Conservation (phyloP, 2,113 vertebrate species). For the Cricetomys ansorgei region DNA sequence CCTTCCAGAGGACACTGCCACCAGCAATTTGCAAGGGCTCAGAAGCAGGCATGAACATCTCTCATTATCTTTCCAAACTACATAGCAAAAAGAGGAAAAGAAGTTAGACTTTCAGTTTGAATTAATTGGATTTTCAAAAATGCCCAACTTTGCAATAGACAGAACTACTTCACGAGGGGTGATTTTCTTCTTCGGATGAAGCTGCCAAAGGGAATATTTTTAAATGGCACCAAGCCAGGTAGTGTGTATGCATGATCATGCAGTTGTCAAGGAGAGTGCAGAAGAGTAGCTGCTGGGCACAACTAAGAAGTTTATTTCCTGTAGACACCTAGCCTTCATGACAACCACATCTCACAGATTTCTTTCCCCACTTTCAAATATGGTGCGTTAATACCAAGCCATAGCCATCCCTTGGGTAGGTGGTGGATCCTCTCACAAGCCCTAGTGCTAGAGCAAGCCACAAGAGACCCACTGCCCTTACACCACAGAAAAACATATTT, state of each 20-base stretch:
- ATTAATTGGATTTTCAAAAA: constrained; percentile 22
- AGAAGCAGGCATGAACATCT: not conserved
- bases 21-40: not conserved
- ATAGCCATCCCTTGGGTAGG: not conserved
- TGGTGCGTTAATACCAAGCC: not conserved
- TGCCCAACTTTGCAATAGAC: not conserved
- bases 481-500: not conserved
- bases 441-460: not conserved
- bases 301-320: not conserved
- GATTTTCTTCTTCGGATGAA: not conserved
- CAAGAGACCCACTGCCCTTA: not conserved
- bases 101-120: not conserved
- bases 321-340: not conserved
- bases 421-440: not conserved
- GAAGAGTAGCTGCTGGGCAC: not conserved
- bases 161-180: not conserved
- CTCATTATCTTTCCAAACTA: not conserved
- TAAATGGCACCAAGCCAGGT: not conserved
- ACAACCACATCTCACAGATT: not conserved
- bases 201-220: not conserved
- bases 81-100: constrained; percentile 25
- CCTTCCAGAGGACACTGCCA: not conserved
- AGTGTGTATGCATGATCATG: not conserved
- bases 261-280: not conserved
- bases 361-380: not conserved